Base-by-base conservation (phyloP, 2,113 vertebrate species). In the Dicrurus megarhynchus region DNA sequence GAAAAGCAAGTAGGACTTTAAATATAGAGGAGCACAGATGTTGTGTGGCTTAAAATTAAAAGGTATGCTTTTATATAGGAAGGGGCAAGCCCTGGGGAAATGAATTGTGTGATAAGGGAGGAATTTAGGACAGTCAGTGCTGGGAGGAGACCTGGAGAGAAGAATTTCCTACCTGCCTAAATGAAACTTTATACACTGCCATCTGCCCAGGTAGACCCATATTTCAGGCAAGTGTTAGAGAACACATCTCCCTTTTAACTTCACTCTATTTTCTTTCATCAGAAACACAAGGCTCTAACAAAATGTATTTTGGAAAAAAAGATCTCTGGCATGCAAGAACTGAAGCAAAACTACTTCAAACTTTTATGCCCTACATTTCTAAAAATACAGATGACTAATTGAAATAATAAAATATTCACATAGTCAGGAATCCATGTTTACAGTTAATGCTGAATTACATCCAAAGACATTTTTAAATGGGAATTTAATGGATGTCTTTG, bases 401-500 rank as follows among this genome's bases (percentile, higher is more conserved):
- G 67, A 80, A 77, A 70, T 86, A 73, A 97, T 98, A 73, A 98
- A 98, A 97, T 96, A 97, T 98, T 98, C 87, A 98, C 75, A n/a
- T 42, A 87, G 61, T 78, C 93, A 83, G 92, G 94, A 96, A 95
- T 87, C 86, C 63, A 16, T 75, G 23, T 89, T 94, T 97, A 90
- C 50, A 79, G 69, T 44, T 30, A 53, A 93, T 57, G 91, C 73
- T 92, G 93, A 95, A 96, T 89, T 93, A 85, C 22, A 24, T 88
- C 73, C 26, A 13, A 30, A 86, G 68, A 75, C 47, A 55, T 57
- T 81, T 56, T 71, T 3, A 75, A 90, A 92, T 53, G 56, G 56
- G 52, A 63, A 89, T 78, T 81, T 95, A 96, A 89, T 84, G 79
- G n/a, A 44, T 27, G 15, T 11, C 44, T 92, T 90, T 53, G 37